These are phyloP conservation scores for Sterna hirundo DNA, from an alignment of 2,113 vertebrate species.

Conservation along the genomic window DNA sequence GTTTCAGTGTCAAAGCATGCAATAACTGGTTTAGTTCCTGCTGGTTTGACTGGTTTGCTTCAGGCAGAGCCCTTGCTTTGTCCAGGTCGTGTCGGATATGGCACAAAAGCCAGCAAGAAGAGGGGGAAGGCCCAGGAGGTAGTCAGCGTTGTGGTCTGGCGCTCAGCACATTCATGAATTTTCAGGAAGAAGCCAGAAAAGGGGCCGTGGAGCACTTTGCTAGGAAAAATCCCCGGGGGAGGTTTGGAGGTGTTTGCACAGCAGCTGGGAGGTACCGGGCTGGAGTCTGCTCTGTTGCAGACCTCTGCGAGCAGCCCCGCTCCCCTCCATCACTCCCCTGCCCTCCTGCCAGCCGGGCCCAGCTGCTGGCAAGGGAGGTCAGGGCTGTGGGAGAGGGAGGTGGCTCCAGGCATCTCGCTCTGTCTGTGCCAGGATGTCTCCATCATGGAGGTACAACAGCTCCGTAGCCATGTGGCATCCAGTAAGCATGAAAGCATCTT, in stretches of 20 bases:
- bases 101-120: neutral
- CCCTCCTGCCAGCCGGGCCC: accelerated
- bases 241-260: neutral
- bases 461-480: accelerated
- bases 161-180: neutral
- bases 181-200: neutral
- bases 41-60: neutral
- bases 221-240: neutral
- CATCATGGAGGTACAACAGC: accelerated
- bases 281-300: neutral
- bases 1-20: neutral
- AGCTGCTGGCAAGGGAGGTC: neutral
- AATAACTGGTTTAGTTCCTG: neutral
- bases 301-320: neutral
- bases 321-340: neutral
- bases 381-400: neutral
- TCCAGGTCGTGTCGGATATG: neutral
- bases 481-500: neutral
- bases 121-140: neutral
- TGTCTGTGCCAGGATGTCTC: neutral
- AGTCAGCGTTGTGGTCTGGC: neutral
- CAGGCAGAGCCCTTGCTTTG: neutral
- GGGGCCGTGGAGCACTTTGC: neutral
- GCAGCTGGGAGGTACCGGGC: neutral
- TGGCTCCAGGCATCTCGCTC: neutral